Evolutionary conservation across 2,888 invertebrate species (phyloP), one percentile per base, ranked within the genome.

Genomic region (Pristionchus mayeri): DNA sequence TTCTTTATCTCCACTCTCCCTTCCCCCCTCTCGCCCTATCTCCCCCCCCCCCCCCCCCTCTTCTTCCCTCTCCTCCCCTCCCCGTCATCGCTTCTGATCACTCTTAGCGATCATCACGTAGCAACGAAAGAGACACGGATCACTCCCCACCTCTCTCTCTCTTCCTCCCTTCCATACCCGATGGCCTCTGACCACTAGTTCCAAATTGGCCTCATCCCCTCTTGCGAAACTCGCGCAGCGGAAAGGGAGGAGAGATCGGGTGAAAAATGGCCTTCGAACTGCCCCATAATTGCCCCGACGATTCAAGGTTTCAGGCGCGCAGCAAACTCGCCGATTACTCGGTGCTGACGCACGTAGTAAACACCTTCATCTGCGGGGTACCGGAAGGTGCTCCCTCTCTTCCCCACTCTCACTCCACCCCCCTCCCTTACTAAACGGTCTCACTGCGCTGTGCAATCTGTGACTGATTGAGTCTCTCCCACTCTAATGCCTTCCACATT

Each of bases 261-360:
- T 37, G 27, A 67, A 13, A 24, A 71, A 30, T 40, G 71, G 37
- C 71, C 71, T 71, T 71, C 40, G 40, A 71, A 44, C n/a, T 24
- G n/a, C 0, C n/a, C 40, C 44, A 71, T 71, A 71, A 71, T 71
- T 71, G 71, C 37, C n/a, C 67, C 24, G 18, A 16, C 63, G 34
- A n/a, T 71, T 71, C 71, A 71, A 71, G 71, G 71, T 71, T 71
- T 71, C 71, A 40, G 71, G 40, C 40, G 71, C 40, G 37, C 9
- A 6, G 21, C 24, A 40, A 11, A 21, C 71, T 34, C 9, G 6
- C 18, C n/a, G 7, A 3, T 57, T 27, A 27, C 6, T 30, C 30
- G 27, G 30, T 30, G 27, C 27, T 9, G 30, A 16, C 27, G 24
- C 54, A 54, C 54, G 1, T 9, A 60, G 27, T 30, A 44, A 44